A percentile compares a stretch with the other conserved stretches of the same genome.
Conservation (phyloP, 2,888 invertebrate species). For the Papilio elwesi region DNA sequence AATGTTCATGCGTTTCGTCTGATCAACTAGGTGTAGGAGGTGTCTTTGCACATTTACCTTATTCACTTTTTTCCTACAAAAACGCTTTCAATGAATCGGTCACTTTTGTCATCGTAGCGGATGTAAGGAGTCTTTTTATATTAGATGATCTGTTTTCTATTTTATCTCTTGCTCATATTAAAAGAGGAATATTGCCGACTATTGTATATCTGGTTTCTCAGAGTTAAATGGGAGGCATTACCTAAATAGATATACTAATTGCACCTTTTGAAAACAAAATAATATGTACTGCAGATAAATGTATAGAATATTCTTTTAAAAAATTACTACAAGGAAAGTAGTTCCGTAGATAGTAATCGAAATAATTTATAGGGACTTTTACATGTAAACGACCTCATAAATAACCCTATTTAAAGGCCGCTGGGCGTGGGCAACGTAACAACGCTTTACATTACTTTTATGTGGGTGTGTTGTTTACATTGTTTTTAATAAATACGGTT, state of each 20-base stretch:
- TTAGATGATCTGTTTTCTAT: no score
- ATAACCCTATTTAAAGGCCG: constrained; percentile 42
- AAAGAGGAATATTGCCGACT: no score
- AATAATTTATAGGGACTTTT: constrained; percentile 44
- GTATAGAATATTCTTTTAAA: constrained; percentile 5
- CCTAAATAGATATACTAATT: not conserved
- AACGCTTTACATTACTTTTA: constrained; percentile 34
- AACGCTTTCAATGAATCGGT: no score
- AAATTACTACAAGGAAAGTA: constrained; percentile 23
- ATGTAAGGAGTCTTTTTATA: no score
- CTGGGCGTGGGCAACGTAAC: constrained; percentile 30
- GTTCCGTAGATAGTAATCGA: constrained; percentile 41
- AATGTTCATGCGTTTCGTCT: no score
- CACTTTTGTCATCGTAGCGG: no score
- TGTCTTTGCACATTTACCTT: no score
- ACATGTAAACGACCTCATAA: constrained; percentile 44
- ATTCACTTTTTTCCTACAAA: no score
- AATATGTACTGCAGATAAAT: constrained; percentile 6
- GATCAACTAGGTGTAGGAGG: no score
- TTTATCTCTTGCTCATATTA: no score
- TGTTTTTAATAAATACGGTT: constrained; percentile 30
- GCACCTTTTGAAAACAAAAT: not conserved
- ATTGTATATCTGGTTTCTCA: no score
- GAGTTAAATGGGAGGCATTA: not conserved
- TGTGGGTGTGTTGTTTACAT: constrained; percentile 38